Evolutionary conservation across 2,113 vertebrate species (phyloP).

Genomic region (Struthidea cinerea): DNA sequence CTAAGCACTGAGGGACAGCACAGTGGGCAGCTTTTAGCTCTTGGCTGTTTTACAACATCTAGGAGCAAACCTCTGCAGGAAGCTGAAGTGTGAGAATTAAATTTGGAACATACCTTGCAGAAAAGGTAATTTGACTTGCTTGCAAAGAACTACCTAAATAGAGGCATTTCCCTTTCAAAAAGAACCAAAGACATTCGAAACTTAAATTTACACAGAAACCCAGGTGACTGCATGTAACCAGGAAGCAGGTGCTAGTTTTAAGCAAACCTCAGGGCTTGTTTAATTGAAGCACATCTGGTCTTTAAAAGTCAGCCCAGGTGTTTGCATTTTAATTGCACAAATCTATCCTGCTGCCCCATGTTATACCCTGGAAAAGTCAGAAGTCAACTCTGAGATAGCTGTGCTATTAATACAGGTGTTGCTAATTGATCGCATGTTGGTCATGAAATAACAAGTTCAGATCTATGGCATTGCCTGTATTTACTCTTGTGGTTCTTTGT

Average conservation of each 20-base stretch:
- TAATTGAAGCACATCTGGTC: slow-evolving; percentile 35
- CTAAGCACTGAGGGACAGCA: not conserved
- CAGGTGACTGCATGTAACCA: not conserved
- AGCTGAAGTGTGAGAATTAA: not conserved
- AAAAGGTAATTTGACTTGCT: not conserved
- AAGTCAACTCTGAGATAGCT: not conserved
- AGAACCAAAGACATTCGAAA: not conserved
- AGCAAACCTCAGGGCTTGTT: slow-evolving; percentile 36
- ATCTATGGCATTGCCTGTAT: not conserved
- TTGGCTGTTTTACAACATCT: not conserved
- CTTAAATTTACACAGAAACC: not conserved
- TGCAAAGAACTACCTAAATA: not conserved
- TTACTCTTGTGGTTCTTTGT: not conserved
- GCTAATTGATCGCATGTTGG: not conserved
- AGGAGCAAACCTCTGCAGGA: not conserved
- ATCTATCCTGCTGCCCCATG: not conserved
- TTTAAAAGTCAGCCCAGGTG: slow-evolving; percentile 24
- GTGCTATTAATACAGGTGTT: not conserved
- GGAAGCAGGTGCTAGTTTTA: slow-evolving; percentile 18
- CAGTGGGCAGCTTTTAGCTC: not conserved
- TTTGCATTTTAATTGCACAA: slow-evolving; percentile 29
- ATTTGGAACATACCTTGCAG: not conserved
- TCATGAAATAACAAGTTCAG: not conserved
- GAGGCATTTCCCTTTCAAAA: not conserved
- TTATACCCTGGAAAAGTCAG: not conserved